Evolutionary conservation across 2,888 invertebrate genomes (phyloP).

Genomic region (Aporophyla nigra): DNA sequence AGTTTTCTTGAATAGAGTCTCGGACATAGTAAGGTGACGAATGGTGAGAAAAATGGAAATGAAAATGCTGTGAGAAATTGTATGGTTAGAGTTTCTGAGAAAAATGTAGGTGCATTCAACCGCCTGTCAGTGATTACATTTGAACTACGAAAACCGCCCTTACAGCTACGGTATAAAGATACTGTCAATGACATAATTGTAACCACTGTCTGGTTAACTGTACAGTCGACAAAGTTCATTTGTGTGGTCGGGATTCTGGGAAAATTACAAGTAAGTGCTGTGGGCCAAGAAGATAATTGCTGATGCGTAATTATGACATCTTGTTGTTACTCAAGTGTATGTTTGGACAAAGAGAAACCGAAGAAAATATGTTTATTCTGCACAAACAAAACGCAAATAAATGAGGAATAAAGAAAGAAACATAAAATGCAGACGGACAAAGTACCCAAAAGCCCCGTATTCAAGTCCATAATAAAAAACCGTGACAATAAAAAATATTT

Average conservation of each 20-base stretch:
- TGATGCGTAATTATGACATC: neutral
- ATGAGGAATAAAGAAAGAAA: too few relatives aligned
- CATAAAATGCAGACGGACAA: too few relatives aligned
- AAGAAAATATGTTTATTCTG: too few relatives aligned
- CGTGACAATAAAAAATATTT: too few relatives aligned
- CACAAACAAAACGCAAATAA: too few relatives aligned
- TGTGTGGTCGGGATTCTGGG: slow-evolving; percentile 4
- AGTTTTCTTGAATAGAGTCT: slow-evolving; percentile 54
- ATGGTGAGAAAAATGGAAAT: slow-evolving; percentile 40
- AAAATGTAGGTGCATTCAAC: neutral
- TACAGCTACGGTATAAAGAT: neutral
- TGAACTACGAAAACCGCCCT: neutral
- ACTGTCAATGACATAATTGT: neutral
- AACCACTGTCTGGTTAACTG: neutral
- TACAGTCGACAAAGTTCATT: neutral
- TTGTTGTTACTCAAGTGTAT: too few relatives aligned
- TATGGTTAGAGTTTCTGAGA: neutral
- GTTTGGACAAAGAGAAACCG: too few relatives aligned
- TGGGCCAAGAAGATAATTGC: neutral
- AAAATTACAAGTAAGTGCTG: neutral
- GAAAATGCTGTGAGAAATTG: neutral
- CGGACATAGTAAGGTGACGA: slow-evolving; percentile 36
- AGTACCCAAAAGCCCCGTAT: too few relatives aligned
- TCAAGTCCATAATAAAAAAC: too few relatives aligned
- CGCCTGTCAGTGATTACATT: neutral